phyloP scores from a whole-genome alignment of 2,113 vertebrate species.

The Crotophaga sulcirostris region DNA sequence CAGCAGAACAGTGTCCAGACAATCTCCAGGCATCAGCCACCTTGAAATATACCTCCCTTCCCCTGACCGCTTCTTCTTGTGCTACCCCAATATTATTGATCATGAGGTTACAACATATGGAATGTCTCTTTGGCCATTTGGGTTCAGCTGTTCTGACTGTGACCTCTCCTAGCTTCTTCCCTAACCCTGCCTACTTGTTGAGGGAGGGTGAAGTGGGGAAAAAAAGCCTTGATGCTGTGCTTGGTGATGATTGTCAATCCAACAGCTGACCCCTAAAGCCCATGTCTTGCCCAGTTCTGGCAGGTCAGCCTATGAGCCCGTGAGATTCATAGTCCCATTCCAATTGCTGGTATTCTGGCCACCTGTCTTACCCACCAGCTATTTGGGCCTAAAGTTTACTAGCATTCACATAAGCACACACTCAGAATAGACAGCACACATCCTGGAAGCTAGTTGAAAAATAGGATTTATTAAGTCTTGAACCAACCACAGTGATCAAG shows the following conservation, averaged over 20 bases:
- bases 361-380: neutral
- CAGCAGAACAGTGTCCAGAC: neutral
- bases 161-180: neutral
- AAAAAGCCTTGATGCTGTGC: neutral
- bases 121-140: neutral
- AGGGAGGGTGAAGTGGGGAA: neutral
- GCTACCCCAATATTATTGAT: neutral
- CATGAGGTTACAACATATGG: neutral
- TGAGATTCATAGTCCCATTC: neutral
- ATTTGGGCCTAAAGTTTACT: neutral
- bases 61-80: neutral
- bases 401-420: neutral
- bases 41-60: neutral
- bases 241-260: neutral
- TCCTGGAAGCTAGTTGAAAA: neutral
- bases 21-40: neutral
- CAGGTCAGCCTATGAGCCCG: neutral
- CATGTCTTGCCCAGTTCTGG: neutral
- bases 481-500: neutral
- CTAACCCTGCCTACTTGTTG: neutral
- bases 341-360: neutral
- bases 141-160: neutral
- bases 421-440: accelerated
- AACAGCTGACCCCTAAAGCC: neutral
- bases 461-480: neutral